Conservation (phyloP, 1,140 invertebrate species). For the Sinonovacula constricta region DNA sequence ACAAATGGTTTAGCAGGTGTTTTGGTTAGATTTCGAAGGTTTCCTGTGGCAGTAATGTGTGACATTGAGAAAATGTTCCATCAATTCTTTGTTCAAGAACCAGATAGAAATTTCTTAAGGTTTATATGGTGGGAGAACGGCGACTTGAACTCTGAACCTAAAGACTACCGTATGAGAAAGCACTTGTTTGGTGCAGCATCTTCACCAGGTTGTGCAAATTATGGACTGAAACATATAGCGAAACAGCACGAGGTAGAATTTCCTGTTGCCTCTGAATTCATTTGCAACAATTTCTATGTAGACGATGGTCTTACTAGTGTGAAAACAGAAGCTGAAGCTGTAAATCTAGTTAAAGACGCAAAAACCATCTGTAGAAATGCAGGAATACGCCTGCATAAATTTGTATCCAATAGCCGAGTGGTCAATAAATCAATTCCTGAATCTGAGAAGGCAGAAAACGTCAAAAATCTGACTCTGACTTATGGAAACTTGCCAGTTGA, state of each 20-base stretch:
- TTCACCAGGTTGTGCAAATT: constrained; percentile 57
- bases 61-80: constrained; percentile 46
- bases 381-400: constrained; percentile 60
- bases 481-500: constrained; percentile 56
- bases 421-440: constrained; percentile 50
- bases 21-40: constrained; percentile 52
- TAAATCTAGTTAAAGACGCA: constrained; percentile 41
- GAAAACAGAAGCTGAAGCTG: constrained; percentile 37
- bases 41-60: constrained; percentile 48
- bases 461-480: constrained; percentile 48
- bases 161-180: constrained; percentile 50
- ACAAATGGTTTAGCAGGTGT: constrained; percentile 62
- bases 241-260: constrained; percentile 13
- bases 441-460: constrained; percentile 31
- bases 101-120: constrained; percentile 35
- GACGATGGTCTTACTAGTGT: constrained; percentile 61
- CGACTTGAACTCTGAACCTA: constrained; percentile 15
- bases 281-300: constrained; percentile 59
- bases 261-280: constrained; percentile 27
- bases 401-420: constrained; percentile 53
- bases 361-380: constrained; percentile 48
- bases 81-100: constrained; percentile 4
- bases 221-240: constrained; percentile 51
- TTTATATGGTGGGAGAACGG: constrained; percentile 48
- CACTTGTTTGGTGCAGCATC: constrained; percentile 57